Conservation (phyloP, 2,113 vertebrate species). For the Mirza zaza region DNA sequence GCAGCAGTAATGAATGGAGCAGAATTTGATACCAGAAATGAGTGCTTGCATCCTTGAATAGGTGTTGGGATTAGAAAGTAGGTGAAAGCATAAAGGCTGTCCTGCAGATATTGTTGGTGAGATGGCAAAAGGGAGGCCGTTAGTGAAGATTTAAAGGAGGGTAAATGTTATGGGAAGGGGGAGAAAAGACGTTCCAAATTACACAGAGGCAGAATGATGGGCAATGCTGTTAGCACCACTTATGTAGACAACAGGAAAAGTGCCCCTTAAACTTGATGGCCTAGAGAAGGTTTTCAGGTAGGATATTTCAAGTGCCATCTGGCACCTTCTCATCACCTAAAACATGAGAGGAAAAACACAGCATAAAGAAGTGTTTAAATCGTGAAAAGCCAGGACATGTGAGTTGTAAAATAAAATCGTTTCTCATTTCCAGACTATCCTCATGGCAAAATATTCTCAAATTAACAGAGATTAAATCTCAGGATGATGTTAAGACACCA, state of each 20-base stretch:
- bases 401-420: background rate
- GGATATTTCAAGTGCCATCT: background rate
- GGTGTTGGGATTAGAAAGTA: background rate
- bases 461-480: background rate
- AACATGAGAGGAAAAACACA: background rate
- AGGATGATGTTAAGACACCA: background rate
- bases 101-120: background rate
- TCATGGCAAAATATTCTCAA: background rate
- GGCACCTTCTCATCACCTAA: background rate
- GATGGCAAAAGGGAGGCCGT: background rate
- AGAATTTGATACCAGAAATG: background rate
- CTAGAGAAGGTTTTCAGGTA: background rate
- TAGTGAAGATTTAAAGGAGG: background rate
- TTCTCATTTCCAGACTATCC: background rate
- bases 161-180: background rate
- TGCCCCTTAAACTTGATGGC: background rate
- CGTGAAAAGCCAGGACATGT: background rate
- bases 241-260: background rate
- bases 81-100: background rate
- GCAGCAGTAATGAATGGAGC: background rate
- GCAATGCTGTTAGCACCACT: fast-evolving
- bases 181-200: background rate
- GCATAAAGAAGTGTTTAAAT: background rate
- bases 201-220: fast-evolving
- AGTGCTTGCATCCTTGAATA: background rate